Evolutionary conservation across 2,888 invertebrate genomes (phyloP), one percentile per base, ranked within the genome.

Genomic region (Tenthredo mesomela): DNA sequence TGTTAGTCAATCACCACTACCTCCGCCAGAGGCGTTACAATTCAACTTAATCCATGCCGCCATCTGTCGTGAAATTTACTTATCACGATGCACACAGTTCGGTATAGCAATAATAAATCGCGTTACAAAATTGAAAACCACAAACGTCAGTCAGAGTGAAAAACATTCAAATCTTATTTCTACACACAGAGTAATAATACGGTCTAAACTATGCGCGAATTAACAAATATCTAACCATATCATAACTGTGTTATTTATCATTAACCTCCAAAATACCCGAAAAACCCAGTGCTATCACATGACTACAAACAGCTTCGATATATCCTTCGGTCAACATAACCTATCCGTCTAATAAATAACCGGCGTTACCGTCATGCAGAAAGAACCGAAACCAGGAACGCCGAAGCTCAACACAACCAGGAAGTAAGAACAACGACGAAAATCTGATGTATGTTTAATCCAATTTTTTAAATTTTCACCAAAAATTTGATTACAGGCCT

Each of bases 321-420:
- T 7, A 54, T n/a, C n/a, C 18, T 67, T 18, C 21, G 10, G 9
- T 43, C n/a, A 29, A 77, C 77, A 7, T 54, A 77, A 77, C 77
- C 77, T 77, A 77, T 18, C 21, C 9, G 21, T 37, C n/a, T n/a
- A n/a, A n/a, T 21, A 2, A 9, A 50, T 15, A 77, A 54, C 50
- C 50, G 29, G 71, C 33, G 12, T 71, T 6, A 29, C 12, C 77
- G 10, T 61, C 67, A 82, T 82, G 82, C 82, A 82, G 50, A 82
- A 47, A 67, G 82, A 82, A 29, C 47, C 65, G 47, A 82, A 70
- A 18, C 82, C 82, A 12, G 82, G 47, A 43, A 67, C 82, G 12
- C 67, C 67, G 29, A 82, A 67, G 47, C 37, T 40, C 3, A 67
- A 47, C 82, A 43, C 15, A 18, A 33, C 67, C 12, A 82, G 37